phyloP scores from a whole-genome alignment of 2,797 vertebrate species.

The Heteromormyrus szaboi region DNA sequence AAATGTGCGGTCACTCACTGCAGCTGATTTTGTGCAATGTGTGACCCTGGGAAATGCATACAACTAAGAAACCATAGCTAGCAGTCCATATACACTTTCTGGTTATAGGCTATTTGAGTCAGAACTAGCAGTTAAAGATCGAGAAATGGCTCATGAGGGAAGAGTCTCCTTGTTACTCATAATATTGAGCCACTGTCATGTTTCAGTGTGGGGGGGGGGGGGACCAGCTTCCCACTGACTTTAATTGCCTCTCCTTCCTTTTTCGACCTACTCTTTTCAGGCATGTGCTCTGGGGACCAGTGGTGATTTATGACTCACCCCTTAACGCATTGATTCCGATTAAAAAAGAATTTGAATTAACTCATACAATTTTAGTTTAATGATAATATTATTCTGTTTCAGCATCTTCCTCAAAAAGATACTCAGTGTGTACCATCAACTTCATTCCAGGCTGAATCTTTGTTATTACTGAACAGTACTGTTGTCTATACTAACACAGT shows the following conservation, averaged over 20 bases:
- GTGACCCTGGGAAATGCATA: background rate
- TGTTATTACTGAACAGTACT: background rate
- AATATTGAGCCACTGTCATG: background rate
- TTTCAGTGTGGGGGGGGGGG: background rate
- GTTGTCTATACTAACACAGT: background rate
- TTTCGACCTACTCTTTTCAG: background rate
- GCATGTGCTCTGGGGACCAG: background rate
- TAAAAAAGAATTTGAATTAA: background rate
- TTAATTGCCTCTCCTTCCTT: background rate
- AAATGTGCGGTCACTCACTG: background rate
- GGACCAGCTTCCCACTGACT: background rate
- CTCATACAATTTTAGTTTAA: background rate
- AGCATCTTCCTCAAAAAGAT: background rate
- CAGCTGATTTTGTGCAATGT: background rate
- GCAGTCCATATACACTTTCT: background rate
- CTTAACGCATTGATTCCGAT: background rate
- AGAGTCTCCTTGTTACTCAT: background rate
- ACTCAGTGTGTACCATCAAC: background rate
- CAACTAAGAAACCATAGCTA: background rate
- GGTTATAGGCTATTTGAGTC: background rate
- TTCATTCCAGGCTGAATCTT: background rate
- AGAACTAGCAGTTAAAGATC: background rate
- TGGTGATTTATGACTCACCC: slow-evolving; percentile 3
- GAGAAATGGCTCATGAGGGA: background rate
- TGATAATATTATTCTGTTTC: background rate